phyloP scores from a whole-genome alignment of 1,140 invertebrate species.

The Panagrolaimus sp. region DNA sequence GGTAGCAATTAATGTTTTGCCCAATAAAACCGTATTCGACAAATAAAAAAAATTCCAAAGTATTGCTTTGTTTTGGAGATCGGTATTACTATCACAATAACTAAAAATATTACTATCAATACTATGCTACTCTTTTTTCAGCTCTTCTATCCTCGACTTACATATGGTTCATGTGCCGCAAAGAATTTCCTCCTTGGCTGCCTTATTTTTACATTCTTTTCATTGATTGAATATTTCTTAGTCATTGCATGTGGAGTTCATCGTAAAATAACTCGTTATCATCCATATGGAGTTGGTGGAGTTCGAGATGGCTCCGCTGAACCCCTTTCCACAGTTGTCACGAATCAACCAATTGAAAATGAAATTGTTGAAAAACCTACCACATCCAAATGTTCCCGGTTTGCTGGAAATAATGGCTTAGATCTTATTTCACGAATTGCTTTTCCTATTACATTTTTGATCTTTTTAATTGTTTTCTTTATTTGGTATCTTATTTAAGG shows the following conservation, averaged over 20 bases:
- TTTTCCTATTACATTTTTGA: constrained; percentile 50
- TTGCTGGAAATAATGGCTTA: constrained; percentile 27
- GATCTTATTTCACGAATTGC: constrained; percentile 47
- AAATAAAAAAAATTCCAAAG: too few species aligned
- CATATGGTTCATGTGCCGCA: constrained; percentile 19
- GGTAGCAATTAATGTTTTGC: too few species aligned
- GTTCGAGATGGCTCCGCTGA: neutral
- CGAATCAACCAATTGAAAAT: constrained; percentile 25
- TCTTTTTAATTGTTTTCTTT: constrained; percentile 47
- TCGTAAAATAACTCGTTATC: constrained; percentile 1
- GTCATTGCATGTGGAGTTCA: constrained; percentile 28
- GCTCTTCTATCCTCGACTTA: constrained; percentile 16
- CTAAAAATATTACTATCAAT: neutral
- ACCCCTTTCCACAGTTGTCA: constrained; percentile 4
- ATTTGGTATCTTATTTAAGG: constrained; percentile 45
- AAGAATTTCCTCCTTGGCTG: constrained; percentile 38
- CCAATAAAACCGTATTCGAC: too few species aligned
- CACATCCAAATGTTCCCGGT: neutral
- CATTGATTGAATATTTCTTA: constrained; percentile 40
- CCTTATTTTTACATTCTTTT: constrained; percentile 32
- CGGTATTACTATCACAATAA: too few species aligned
- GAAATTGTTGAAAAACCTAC: constrained; percentile 14
- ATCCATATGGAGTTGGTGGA: neutral
- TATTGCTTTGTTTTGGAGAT: too few species aligned
- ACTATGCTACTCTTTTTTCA: constrained; percentile 20